Conservation (phyloP, 2,113 vertebrate species). For the Struthidea cinerea region DNA sequence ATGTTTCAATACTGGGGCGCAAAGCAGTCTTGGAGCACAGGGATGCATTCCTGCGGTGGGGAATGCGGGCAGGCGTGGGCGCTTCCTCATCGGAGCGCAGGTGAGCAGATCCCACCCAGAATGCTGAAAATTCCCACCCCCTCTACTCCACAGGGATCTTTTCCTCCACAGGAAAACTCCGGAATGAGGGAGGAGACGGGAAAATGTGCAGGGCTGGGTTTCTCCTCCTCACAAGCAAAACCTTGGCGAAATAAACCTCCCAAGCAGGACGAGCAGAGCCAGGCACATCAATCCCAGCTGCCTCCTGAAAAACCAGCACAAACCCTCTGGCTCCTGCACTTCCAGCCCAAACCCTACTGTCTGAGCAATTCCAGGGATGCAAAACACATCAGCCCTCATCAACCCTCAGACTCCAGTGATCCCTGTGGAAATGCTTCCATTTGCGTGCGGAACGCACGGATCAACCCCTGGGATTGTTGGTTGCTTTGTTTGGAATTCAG, state of each 20-base stretch:
- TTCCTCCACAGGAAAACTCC: not conserved
- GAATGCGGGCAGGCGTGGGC: rapidly evolving
- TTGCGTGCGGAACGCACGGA: not conserved
- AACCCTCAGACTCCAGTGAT: not conserved
- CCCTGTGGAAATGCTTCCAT: not conserved
- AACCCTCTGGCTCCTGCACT: not conserved
- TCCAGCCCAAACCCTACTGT: not conserved
- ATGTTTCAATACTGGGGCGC: not conserved
- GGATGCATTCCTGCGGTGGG: rapidly evolving
- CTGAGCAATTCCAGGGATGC: too few species aligned
- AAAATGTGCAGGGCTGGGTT: rapidly evolving
- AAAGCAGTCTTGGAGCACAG: not conserved
- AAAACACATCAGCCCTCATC: not conserved
- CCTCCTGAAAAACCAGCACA: not conserved
- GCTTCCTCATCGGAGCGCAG: rapidly evolving
- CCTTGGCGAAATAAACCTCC: not conserved
- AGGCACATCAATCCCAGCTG: not conserved
- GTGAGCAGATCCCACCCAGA: not conserved
- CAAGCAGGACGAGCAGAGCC: rapidly evolving
- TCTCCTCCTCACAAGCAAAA: not conserved
- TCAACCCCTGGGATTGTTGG: not conserved
- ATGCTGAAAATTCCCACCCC: not conserved
- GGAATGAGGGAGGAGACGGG: not conserved
- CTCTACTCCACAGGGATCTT: too few species aligned
- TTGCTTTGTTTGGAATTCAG: not conserved